A percentile compares a stretch with the other conserved stretches of the same genome.
Evolutionary conservation across 2,888 invertebrate species (phyloP).

Genomic region (Nematopogon swammerdamellus): DNA sequence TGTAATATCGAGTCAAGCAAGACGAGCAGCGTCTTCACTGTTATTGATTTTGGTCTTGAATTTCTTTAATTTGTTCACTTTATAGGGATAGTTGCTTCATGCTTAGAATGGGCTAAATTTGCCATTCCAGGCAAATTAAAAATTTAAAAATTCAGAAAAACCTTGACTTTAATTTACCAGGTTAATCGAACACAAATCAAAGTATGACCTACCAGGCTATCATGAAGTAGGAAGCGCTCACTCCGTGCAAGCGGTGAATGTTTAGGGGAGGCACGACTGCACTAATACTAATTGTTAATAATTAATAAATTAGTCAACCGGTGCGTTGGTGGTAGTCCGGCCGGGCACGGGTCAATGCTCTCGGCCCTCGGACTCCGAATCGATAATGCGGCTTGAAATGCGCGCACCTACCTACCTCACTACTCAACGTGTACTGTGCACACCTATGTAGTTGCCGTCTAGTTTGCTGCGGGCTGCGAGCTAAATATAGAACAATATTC

Average conservation of each 20-base stretch:
- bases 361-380: constrained; percentile 34
- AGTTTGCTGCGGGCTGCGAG: not conserved
- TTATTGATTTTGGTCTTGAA: too few relatives aligned
- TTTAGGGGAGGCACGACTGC: not conserved
- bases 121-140: too few relatives aligned
- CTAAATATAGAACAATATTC: constrained; percentile 27
- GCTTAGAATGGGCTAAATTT: too few relatives aligned
- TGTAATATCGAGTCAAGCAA: too few relatives aligned
- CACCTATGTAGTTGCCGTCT: not conserved
- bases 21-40: too few relatives aligned
- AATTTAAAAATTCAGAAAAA: too few relatives aligned
- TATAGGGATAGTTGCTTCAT: too few relatives aligned
- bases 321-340: too few relatives aligned
- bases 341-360: constrained; percentile 40
- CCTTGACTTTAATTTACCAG: too few relatives aligned
- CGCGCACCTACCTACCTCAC: constrained; percentile 26
- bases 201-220: constrained; percentile 18
- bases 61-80: too few relatives aligned
- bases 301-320: constrained; percentile 53
- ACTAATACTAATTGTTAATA: constrained; percentile 39
- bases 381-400: constrained; percentile 48
- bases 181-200: too few relatives aligned
- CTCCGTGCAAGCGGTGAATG: too few relatives aligned
- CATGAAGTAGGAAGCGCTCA: constrained; percentile 24
- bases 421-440: not conserved